Evolutionary conservation across 2,888 invertebrate species (phyloP), one percentile per base, ranked within the genome.

Genomic region (Heliconius charithonia): DNA sequence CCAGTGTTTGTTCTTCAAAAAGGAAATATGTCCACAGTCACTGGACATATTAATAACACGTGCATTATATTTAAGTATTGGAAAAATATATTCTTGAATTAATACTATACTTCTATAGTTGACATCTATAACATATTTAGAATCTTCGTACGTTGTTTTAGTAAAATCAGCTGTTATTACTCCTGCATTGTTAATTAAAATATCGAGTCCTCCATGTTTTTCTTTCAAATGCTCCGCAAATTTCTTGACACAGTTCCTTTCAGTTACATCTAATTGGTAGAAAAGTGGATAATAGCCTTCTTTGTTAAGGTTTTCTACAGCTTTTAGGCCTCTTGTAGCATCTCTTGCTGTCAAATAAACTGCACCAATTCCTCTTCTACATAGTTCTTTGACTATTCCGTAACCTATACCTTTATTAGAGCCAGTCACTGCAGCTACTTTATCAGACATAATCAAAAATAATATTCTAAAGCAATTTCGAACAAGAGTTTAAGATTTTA

Each of bases 311-410:
- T 93, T 87, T 70, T 92, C 88, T 0, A 96, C 92, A 27, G 96
- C 96, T 69, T 89, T 90, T 83, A 91, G 83, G 1, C 97, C 97
- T 80, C 95, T 88, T 3, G 82, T 86, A 45, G 88, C 89, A 88
- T 96, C 95, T 83, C 96, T 92, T 2, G 96, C 93, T 62, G 97
- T 97, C 65, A 97, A 86, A 86, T 96, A 96, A 2, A 97, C 97
- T 78, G 91, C 89, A 6, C 96, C 96, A 81, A 96, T 90, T 84
- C 95, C 97, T 84, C 65, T 66, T 51, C 27, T 41, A 51, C 63
- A 75, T 51, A 72, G 29, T 9, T 72, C 72, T 72, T 59, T 72
- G 29, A 72, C 56, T 56, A 59, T 72, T 72, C 56, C 72, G n/a
- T 72, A 72, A 12, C 72, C 72, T 72, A 72, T 72, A 13, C 72